Conservation (phyloP, 2,113 vertebrate genomes). For the Chamaea fasciata region DNA sequence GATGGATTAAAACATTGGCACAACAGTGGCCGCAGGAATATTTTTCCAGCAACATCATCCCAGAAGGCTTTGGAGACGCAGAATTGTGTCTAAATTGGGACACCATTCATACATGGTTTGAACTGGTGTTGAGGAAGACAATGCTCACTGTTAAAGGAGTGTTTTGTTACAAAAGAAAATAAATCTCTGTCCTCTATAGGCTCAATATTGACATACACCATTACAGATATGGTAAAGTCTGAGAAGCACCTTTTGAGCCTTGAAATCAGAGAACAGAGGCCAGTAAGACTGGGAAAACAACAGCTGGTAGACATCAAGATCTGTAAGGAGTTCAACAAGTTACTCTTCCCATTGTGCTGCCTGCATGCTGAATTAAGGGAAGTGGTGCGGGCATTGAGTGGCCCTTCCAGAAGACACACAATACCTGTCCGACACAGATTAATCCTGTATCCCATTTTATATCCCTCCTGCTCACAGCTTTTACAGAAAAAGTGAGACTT, state of each 20-base stretch:
- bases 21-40: conserved; percentile 54
- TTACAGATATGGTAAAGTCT: background rate
- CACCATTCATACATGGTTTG: background rate
- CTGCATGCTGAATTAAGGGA: background rate
- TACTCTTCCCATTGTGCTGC: background rate
- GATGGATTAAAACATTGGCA: conserved; percentile 73
- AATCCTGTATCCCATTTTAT: background rate
- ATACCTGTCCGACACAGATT: background rate
- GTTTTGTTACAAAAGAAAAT: background rate
- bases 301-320: background rate
- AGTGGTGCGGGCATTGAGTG: background rate
- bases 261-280: background rate
- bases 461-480: background rate
- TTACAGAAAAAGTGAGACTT: background rate
- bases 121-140: conserved; percentile 42
- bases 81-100: conserved; percentile 54
- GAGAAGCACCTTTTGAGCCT: background rate
- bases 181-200: background rate
- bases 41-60: conserved; percentile 66
- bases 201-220: background rate
- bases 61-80: background rate
- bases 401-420: background rate
- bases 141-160: background rate
- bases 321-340: background rate
- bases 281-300: background rate